Percentiles rank a stretch among this genome's conserved stretches.
Conservation (phyloP, 2,797 vertebrate genomes). For the Tapera naevia region DNA sequence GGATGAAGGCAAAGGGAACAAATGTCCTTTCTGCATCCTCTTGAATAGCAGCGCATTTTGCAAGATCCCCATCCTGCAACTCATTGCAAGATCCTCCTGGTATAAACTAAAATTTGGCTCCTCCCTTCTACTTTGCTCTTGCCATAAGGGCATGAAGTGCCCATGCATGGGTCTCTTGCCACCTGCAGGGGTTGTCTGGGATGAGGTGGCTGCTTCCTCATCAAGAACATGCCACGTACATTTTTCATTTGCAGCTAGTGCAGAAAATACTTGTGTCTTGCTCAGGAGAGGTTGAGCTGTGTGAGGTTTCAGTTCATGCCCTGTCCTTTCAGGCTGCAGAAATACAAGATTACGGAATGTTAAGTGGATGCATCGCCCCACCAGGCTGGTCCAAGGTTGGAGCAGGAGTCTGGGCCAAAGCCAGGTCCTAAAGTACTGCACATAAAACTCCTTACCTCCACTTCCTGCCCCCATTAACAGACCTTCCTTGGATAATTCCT, state of each 20-base stretch:
- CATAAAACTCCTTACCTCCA: not conserved
- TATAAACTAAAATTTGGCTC: not conserved
- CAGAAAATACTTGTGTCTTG: not conserved
- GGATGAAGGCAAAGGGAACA: not conserved
- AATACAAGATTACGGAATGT: not conserved
- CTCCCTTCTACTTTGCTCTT: not conserved
- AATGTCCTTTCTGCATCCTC: not conserved
- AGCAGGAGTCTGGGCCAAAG: not conserved
- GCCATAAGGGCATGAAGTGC: fast-evolving
- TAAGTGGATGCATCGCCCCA: not conserved
- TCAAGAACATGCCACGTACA: not conserved
- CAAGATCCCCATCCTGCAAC: not conserved
- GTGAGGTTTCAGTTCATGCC: not conserved
- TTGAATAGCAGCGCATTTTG: not conserved
- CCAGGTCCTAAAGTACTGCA: not conserved
- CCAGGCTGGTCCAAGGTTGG: not conserved
- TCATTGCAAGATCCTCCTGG: not conserved
- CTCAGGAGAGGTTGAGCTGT: not conserved
- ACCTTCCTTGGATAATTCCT: not conserved
- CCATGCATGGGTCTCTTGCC: fast-evolving
- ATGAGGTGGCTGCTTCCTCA: not conserved
- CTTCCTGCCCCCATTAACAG: not conserved
- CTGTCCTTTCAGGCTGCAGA: not conserved
- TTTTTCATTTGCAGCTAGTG: not conserved
- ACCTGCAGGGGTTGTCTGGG: fast-evolving